Base-by-base conservation (phyloP, 2,888 invertebrate genomes). In the Mylabris sibirica region DNA sequence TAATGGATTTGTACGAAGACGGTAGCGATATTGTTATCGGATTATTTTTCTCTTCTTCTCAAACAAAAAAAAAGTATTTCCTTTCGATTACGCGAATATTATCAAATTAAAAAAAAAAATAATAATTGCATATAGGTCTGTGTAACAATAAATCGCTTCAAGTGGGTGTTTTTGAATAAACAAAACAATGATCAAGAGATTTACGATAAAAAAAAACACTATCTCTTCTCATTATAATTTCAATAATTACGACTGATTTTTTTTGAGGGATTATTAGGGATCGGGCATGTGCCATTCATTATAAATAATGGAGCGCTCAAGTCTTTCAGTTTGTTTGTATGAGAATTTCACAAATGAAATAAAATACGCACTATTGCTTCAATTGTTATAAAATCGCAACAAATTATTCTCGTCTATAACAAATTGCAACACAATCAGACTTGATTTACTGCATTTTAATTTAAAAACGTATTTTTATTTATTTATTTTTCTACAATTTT, bases 61-160 rank as follows among this genome's bases (percentile, higher is more conserved):
- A 34, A 0, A 61, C 5, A 60, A 30, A 60, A 12, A 57, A 5
- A 22, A 57, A 57, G 1, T 6, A 60, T 34, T 38, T 61, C 11
- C 30, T n/a, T 34, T 61, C 35, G 22, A 61, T 35, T 3, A 3
- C 11, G 59, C 26, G 22, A 17, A 61, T 34, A n/a, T 44, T 30
- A 30, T 30, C 30, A 6, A 30, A 30, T 30, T 30, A 30, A 30
- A 6, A 30, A 30, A 30, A 30, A 30, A 4, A 30, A 30, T 6
- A 30, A 1, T 30, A 30, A 38, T 61, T 30, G 35, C 61, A 34
- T 77, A 71, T 76, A 75, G 71, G 74, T 73, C 71, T 70, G 72
- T 74, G 72, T 74, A 70, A 70, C 3, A 60, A 61, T 41, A 53
- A 44, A 61, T 22, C 67, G 49, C 49, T 53, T 53, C 49, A 53